Evolutionary conservation across 2,113 vertebrate genomes (phyloP), one percentile per base, ranked within the genome.

Genomic region (Odontesthes bonariensis): DNA sequence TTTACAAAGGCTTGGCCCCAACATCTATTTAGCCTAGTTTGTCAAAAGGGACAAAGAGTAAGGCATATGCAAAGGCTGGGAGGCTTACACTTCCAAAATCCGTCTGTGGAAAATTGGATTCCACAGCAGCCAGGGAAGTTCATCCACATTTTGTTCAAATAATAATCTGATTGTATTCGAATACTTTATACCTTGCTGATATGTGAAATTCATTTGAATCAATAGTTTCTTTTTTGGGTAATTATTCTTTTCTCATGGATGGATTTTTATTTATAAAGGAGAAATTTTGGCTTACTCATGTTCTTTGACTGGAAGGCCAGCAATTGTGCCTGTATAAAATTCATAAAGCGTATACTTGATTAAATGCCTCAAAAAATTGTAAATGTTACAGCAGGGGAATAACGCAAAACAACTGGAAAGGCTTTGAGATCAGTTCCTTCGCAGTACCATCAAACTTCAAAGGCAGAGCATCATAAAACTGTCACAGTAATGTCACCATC

Each of bases 41-140:
- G 83, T 88, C 75, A 85, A 82, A 91, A 73, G 63, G 64, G 38
- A 75, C 61, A 69, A 64, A 86, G 65, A 49, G 81, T 79, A 67
- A 85, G 69, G 72, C 31, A 76, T 76, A 81, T 58, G 79, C 47
- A 61, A 68, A 77, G 66, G 46, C 10, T 11, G 46, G 6, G 49
- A 68, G 67, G 57, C 84, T 86, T 73, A 75, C 49, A 57, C 64
- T 51, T 60, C 55, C 70, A 81, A 75, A 86, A 84, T 77, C 69
- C 60, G 65, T 59, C 72, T 69, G 68, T 72, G 68, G 62, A 82
- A 92, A 92, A 89, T 89, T 88, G 86, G 68, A 84, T 92, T 84
- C 33, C 64, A 38, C 1, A 74, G 65, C 63, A 76, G 69, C 56
- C 56, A 62, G 69, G 80, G 46, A 81, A 79, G 13, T 58, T 69